Evolutionary conservation across 2,797 vertebrate genomes (phyloP).

Genomic region (Oophaga sylvatica): DNA sequence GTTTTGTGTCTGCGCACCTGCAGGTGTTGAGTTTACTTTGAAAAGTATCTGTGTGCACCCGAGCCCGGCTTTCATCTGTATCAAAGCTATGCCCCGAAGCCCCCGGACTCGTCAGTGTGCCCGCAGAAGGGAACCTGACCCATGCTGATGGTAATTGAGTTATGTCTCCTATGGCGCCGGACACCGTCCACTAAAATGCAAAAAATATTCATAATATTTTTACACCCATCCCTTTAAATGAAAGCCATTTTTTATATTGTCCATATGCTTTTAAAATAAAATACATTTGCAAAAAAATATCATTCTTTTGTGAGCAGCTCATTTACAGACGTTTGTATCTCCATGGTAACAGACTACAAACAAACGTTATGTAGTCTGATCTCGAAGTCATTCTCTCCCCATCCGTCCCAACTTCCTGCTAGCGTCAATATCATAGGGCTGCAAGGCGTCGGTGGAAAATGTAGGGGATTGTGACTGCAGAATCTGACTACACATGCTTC

Average conservation of each 20-base stretch:
- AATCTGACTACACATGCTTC: too few species aligned
- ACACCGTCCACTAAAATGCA: neutral
- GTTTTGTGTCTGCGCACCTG: slow-evolving; percentile 9
- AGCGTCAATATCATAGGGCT: too few species aligned
- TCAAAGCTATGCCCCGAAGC: neutral
- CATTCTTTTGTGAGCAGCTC: too few species aligned
- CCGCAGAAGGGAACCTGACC: neutral
- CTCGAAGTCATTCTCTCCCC: too few species aligned
- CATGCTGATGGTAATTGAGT: neutral
- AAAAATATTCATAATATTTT: neutral
- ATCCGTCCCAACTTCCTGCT: too few species aligned
- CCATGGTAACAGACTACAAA: too few species aligned
- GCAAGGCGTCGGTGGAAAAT: too few species aligned
- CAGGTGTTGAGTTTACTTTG: slow-evolving; percentile 8
- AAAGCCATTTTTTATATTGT: neutral
- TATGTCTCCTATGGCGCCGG: neutral
- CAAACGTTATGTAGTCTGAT: too few species aligned
- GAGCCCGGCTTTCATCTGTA: neutral
- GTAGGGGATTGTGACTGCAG: too few species aligned
- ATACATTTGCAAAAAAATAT: too few species aligned
- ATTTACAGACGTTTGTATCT: too few species aligned
- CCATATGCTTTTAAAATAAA: too few species aligned
- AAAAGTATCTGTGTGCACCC: neutral
- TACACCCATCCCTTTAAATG: neutral
- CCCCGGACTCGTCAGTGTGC: neutral